Percentiles rank a stretch among this genome's conserved stretches.
Evolutionary conservation across 2,888 invertebrate genomes (phyloP).

Genomic region (Tetragonula carbonaria): DNA sequence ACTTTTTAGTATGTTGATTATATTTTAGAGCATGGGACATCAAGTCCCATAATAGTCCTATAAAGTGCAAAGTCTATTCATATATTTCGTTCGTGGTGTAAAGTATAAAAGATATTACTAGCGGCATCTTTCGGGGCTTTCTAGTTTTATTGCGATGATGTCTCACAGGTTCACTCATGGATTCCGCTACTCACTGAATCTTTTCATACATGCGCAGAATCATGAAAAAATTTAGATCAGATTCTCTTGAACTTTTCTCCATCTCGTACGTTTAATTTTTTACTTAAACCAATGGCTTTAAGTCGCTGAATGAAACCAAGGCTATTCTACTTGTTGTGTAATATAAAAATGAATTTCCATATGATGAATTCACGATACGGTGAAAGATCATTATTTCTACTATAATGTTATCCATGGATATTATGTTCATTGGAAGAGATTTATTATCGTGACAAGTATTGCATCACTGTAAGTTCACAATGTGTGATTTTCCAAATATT

Average conservation of each 20-base stretch:
- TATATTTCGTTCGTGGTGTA: too few species aligned
- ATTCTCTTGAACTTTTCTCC: slow-evolving; percentile 35
- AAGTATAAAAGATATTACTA: background rate
- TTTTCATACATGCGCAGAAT: slow-evolving; percentile 30
- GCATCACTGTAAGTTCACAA: slow-evolving; percentile 59
- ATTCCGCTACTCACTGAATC: slow-evolving; percentile 20
- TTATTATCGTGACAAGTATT: slow-evolving; percentile 41
- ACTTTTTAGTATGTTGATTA: too few species aligned
- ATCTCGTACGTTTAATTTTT: slow-evolving; percentile 2
- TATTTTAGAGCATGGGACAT: too few species aligned
- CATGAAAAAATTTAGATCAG: slow-evolving; percentile 30
- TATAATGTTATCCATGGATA: slow-evolving; percentile 35
- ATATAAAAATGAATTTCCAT: background rate
- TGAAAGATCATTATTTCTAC: background rate
- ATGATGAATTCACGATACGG: background rate
- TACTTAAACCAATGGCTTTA: slow-evolving; percentile 7
- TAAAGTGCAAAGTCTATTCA: too few species aligned
- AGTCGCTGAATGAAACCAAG: slow-evolving; percentile 21
- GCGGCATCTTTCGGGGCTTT: slow-evolving; percentile 16
- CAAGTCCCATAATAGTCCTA: too few species aligned
- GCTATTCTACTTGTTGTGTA: background rate
- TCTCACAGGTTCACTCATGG: slow-evolving; percentile 5
- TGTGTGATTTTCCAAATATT: background rate
- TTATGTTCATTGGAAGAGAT: slow-evolving; percentile 21
- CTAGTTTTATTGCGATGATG: background rate